Conservation (phyloP, 2,113 vertebrate genomes). For the Eupsittula cactorum region DNA sequence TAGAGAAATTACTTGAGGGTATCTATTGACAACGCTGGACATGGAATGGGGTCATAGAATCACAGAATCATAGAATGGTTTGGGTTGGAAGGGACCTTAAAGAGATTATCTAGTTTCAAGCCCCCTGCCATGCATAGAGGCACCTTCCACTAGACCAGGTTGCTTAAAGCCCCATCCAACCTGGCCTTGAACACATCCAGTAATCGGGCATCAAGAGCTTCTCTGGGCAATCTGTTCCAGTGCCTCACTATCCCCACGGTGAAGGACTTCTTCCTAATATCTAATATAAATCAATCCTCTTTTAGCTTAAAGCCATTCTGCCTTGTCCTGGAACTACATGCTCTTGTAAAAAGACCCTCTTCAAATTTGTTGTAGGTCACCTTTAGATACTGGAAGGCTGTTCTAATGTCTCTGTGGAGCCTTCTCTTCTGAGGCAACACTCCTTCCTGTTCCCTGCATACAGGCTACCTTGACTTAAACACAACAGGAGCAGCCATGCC, state of each 20-base stretch:
- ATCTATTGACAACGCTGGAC: neutral
- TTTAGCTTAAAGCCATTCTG: neutral
- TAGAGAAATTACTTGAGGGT: conserved; percentile 19
- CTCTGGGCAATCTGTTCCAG: neutral
- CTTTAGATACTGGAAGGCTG: neutral
- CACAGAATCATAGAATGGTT: neutral
- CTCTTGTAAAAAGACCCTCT: neutral
- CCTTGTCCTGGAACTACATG: neutral
- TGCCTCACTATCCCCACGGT: neutral
- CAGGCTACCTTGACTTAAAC: fast-evolving
- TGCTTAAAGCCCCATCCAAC: neutral
- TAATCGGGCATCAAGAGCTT: neutral
- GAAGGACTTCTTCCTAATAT: neutral
- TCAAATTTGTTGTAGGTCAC: neutral
- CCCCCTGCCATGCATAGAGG: neutral
- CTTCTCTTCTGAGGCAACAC: neutral
- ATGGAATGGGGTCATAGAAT: neutral
- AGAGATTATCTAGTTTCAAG: neutral
- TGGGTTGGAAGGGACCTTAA: neutral
- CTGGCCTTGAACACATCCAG: neutral
- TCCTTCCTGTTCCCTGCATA: neutral
- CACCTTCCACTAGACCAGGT: neutral
- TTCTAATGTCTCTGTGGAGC: neutral
- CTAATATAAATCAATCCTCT: neutral
- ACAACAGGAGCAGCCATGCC: neutral